Conservation (phyloP, 1,140 invertebrate species). For the Aphis craccivora region DNA sequence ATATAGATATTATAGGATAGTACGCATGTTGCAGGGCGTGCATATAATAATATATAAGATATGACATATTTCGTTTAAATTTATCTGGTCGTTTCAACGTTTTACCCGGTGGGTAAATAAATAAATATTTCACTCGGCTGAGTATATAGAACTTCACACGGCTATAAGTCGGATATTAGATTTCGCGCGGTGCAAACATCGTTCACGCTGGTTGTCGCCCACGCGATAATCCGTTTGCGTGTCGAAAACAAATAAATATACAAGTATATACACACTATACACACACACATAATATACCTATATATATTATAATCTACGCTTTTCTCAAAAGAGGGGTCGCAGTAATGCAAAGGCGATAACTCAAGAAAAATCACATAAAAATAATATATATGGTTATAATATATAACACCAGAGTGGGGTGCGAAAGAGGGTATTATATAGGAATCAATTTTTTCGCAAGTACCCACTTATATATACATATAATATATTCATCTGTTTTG, state of each 20-base stretch:
- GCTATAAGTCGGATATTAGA: conserved; percentile 30
- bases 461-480: background rate
- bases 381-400: background rate
- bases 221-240: conserved; percentile 44
- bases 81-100: background rate
- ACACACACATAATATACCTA: background rate
- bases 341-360: conserved; percentile 47
- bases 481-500: background rate
- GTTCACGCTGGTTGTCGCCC: background rate
- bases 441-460: conserved; percentile 32
- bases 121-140: background rate
- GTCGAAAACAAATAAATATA: conserved; percentile 42
- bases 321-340: conserved; percentile 23
- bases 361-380: conserved; percentile 14
- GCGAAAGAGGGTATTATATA: background rate
- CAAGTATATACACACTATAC: background rate
- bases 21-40: background rate
- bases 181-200: conserved; percentile 17
- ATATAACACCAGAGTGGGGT: background rate
- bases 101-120: background rate
- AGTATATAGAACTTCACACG: background rate
- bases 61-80: background rate
- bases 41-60: background rate
- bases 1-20: no score
- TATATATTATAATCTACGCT: background rate